Conservation (phyloP, 2,113 vertebrate genomes). For the Gavia stellata region DNA sequence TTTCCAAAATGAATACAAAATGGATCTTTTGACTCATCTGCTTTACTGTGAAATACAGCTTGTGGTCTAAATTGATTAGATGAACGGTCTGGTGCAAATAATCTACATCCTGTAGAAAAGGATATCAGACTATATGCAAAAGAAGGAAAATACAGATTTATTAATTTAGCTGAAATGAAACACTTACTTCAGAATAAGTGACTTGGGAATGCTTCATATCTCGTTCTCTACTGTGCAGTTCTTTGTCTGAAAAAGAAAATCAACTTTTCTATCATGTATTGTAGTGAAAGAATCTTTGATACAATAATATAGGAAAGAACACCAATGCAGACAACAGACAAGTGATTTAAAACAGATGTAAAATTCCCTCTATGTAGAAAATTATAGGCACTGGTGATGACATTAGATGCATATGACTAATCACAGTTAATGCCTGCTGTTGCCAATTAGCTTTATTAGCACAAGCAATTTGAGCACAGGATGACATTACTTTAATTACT, state of each 20-base stretch:
- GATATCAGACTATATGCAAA: background rate
- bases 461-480: slow-evolving; percentile 55
- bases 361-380: slow-evolving; percentile 13
- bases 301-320: background rate
- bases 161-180: background rate
- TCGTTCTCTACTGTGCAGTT: background rate
- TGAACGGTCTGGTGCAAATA: background rate
- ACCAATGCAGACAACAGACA: background rate
- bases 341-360: slow-evolving; percentile 53
- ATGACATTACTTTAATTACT: slow-evolving; percentile 67
- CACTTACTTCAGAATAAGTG: background rate
- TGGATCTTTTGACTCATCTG: background rate
- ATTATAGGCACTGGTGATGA: slow-evolving; percentile 57
- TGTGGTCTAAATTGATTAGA: background rate
- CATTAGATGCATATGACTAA: slow-evolving; percentile 70
- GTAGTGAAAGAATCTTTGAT: slow-evolving; percentile 1
- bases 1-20: background rate
- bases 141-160: background rate
- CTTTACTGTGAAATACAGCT: background rate
- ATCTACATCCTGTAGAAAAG: background rate
- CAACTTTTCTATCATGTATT: background rate
- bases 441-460: slow-evolving; percentile 73
- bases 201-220: background rate
- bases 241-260: background rate
- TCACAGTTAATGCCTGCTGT: slow-evolving; percentile 55